A percentile compares a stretch with the other conserved stretches of the same genome.
Conservation (phyloP, 2,888 invertebrate species). For the Apoderus coryli region DNA sequence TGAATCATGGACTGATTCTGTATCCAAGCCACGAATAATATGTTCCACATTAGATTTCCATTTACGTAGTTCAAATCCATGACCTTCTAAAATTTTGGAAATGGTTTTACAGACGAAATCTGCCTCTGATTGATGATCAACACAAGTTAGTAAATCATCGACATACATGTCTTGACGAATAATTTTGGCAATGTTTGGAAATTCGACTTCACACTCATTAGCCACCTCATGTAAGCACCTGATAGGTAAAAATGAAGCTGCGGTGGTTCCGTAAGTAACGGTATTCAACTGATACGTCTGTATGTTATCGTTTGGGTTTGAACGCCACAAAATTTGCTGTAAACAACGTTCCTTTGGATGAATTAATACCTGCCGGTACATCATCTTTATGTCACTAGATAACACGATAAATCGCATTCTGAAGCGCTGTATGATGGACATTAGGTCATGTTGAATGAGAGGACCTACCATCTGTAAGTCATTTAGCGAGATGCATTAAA, state of each 20-base stretch:
- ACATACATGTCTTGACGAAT: conserved; percentile 16
- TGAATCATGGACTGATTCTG: too few relatives aligned
- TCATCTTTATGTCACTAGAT: conserved; percentile 11
- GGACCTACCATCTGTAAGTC: conserved; percentile 12
- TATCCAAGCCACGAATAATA: too few relatives aligned
- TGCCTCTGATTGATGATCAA: conserved; percentile 9
- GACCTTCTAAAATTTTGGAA: conserved; percentile 7
- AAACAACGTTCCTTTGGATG: conserved; percentile 8
- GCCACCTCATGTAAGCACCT: conserved; percentile 11
- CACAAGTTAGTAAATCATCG: conserved; percentile 13
- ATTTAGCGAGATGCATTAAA: conserved; percentile 15
- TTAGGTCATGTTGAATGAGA: conserved; percentile 12
- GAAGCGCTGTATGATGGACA: conserved; percentile 11
- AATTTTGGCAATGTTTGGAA: conserved; percentile 8
- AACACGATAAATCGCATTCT: conserved; percentile 6
- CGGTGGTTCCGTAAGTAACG: conserved; percentile 13
- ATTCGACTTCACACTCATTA: conserved; percentile 4
- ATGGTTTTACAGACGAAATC: conserved; percentile 8
- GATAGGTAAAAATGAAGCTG: conserved; percentile 12
- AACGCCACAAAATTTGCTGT: conserved; percentile 12
- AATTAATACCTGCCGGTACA: conserved; percentile 12
- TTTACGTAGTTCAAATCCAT: too few relatives aligned
- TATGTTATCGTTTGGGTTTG: conserved; percentile 9
- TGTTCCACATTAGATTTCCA: too few relatives aligned
- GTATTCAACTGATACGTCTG: conserved; percentile 11